These are phyloP conservation scores for Meleagris gallopavo DNA, from an alignment of 2,113 vertebrate genomes.

Conservation along the genomic window DNA sequence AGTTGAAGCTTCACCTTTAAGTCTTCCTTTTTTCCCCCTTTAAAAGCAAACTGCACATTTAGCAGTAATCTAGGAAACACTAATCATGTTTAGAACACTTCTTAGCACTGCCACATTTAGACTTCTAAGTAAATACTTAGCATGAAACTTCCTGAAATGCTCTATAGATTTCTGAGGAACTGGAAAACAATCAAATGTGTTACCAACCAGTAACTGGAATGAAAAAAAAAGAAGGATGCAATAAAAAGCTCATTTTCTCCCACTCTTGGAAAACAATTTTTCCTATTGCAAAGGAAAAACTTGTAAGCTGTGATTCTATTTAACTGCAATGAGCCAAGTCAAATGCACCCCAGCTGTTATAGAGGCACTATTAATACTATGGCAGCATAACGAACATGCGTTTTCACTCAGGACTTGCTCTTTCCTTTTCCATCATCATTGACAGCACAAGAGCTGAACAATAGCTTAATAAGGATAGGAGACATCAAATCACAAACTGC, in stretches of 20 bases:
- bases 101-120: neutral
- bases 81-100: neutral
- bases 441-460: neutral
- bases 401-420: neutral
- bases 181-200: neutral
- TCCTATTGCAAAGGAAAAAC: neutral
- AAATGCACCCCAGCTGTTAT: neutral
- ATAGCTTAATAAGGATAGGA: neutral
- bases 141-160: neutral
- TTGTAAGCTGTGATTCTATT: fast-evolving
- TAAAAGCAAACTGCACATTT: neutral
- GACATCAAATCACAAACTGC: neutral
- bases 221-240: neutral
- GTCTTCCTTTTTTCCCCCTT: neutral
- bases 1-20: neutral
- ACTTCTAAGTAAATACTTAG: neutral
- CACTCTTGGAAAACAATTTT: neutral
- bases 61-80: neutral
- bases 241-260: neutral
- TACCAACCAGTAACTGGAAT: neutral
- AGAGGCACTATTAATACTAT: neutral
- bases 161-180: neutral
- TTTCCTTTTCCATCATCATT: neutral
- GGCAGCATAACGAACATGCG: neutral
- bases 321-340: neutral